These are phyloP conservation scores for Gulo gulo DNA, from an alignment of 2,113 vertebrate species.

Conservation along the genomic window DNA sequence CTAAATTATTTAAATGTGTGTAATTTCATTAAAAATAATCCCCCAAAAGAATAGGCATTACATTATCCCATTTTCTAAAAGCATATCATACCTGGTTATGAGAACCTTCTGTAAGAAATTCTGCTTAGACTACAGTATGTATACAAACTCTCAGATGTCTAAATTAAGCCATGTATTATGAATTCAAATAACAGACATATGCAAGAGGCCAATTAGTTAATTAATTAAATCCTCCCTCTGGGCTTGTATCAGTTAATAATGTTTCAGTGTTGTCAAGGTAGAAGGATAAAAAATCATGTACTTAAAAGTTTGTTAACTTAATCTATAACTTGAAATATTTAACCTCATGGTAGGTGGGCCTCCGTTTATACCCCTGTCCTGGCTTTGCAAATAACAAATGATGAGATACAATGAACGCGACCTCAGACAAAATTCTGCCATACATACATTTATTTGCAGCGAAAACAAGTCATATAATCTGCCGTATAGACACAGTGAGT, in stretches of 20 bases:
- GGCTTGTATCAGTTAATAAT: not conserved
- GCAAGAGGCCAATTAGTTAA: not conserved
- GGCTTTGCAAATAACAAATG: not conserved
- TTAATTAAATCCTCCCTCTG: not conserved
- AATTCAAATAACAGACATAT: not conserved
- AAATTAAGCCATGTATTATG: not conserved
- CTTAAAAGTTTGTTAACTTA: not conserved
- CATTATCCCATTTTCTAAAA: not conserved
- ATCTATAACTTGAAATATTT: not conserved
- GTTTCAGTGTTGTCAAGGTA: not conserved
- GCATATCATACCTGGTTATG: not conserved
- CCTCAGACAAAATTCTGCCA: not conserved
- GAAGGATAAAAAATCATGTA: not conserved
- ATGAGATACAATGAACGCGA: not conserved
- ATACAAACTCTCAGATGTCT: not conserved
- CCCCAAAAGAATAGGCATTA: not conserved
- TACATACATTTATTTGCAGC: not conserved
- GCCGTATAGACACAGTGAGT: not conserved
- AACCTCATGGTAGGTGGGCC: not conserved
- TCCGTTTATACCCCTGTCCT: not conserved
- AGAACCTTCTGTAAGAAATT: not conserved
- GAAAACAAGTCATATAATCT: not conserved
- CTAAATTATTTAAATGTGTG: not conserved
- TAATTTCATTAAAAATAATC: constrained; percentile 15
- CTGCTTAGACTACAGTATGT: not conserved